Evolutionary conservation across 92 coral and sea anemone genomes (phyloP), one percentile per base, ranked within the genome.

Genomic region (Zoanthus solanderi): DNA sequence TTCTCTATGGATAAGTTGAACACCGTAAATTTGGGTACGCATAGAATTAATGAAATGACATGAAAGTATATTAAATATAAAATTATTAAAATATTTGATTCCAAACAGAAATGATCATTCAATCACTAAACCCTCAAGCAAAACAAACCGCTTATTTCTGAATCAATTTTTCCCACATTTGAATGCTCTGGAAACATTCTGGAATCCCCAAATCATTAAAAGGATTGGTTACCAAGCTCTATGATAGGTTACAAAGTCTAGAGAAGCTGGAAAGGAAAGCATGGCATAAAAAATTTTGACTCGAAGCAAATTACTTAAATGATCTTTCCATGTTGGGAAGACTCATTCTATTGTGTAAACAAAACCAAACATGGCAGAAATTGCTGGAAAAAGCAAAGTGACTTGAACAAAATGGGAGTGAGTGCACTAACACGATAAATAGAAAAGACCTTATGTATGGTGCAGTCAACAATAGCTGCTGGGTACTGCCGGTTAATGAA

Each of bases 341-440:
- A 15, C 44, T 60, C 74, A 10, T 80, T 68, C 61, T 68, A 37
- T 80, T 34, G 57, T 61, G 85, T 80, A 80, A 78, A 80, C 53
- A 53, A 80, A 63, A 63, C 56, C 71, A 68, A 80, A 80, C 85
- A 80, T 80, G 85, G 85, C 74, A 74, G 75, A 80, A 80, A 63
- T 63, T 37, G 61, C 72, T 80, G 75, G 56, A 48, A 68, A 80
- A 80, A 80, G 85, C 85, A 29, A 61, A 61, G 85, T 74, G 58
- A 80, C 85, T 80, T 29, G 66, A 48, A 80, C 72, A 63, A 80
- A 61, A 29, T 45, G 11, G 44, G 86, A 81, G 46, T 28, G 74
- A 80, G 66, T 28, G 42, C 66, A 83, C 14, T 45, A 56, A 54
- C 63, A 50, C 68, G 61, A 47, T 44, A 83, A 13, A 18, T 44